Percentiles rank a stretch among this genome's conserved stretches.
phyloP scores from a whole-genome alignment of 2,888 invertebrate genomes.

The Acholoe squamosa region DNA sequence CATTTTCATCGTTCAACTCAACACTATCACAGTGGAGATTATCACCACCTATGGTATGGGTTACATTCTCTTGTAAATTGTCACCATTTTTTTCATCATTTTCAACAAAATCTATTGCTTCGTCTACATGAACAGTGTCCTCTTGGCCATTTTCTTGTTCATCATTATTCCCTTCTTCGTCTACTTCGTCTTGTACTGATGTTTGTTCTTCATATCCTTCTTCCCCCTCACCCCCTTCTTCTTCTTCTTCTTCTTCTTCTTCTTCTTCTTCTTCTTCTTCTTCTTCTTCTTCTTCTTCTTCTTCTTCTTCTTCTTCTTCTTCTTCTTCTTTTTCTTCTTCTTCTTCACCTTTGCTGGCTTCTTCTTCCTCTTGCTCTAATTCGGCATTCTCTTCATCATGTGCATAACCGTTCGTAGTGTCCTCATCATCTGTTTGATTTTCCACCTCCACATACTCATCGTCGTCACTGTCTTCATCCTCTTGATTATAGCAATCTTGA shows the following conservation, averaged over 20 bases:
- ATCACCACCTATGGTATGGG: too few species aligned
- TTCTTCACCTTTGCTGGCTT: neutral
- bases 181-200: neutral
- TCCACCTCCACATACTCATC: neutral
- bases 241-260: neutral
- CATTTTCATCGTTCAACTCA: too few species aligned
- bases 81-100: too few species aligned
- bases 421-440: neutral
- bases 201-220: neutral
- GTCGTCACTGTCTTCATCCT: too few species aligned
- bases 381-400: neutral
- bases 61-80: too few species aligned
- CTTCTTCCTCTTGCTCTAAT: neutral
- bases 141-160: too few species aligned
- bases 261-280: neutral
- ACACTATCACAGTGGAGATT: too few species aligned
- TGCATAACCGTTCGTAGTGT: neutral
- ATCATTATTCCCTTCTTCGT: too few species aligned
- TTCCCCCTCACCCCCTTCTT: neutral
- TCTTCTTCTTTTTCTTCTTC: neutral
- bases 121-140: too few species aligned
- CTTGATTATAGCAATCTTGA: too few species aligned
- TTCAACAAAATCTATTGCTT: too few species aligned
- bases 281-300: neutral
- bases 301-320: neutral